Conservation (phyloP, 2,797 vertebrate species). For the Malacoraja senta region DNA sequence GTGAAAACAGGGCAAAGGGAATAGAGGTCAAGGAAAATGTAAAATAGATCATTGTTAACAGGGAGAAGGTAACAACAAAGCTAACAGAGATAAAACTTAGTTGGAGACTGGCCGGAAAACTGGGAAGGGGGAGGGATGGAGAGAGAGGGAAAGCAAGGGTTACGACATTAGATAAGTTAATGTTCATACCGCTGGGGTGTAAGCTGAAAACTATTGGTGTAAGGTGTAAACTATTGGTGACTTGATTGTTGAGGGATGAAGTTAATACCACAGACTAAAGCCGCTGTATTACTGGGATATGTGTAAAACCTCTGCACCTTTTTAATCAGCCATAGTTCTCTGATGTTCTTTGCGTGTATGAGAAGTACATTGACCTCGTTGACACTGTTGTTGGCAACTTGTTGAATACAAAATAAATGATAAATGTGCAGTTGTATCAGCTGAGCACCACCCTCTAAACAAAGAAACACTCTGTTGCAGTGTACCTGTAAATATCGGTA, state of each 20-base stretch:
- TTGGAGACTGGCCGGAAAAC: too few relatives aligned
- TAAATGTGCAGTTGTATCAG: neutral
- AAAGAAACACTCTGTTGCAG: neutral
- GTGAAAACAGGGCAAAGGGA: too few relatives aligned
- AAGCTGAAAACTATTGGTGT: too few relatives aligned
- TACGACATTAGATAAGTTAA: too few relatives aligned
- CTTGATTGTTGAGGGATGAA: neutral
- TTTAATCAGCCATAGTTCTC: neutral
- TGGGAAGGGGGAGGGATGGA: too few relatives aligned
- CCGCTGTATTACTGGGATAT: neutral
- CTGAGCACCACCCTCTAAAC: neutral
- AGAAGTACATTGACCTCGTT: neutral
- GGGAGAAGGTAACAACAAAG: too few relatives aligned
- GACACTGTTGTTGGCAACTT: neutral
- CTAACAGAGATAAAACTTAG: too few relatives aligned
- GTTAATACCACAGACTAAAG: neutral
- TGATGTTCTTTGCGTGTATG: neutral
- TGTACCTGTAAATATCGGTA: neutral
- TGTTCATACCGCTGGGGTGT: too few relatives aligned
- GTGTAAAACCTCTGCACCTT: neutral
- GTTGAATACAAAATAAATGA: neutral
- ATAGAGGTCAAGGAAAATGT: too few relatives aligned
- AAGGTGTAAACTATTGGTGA: too few relatives aligned
- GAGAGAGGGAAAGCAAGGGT: too few relatives aligned
- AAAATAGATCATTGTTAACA: too few relatives aligned